Evolutionary conservation across 2,888 invertebrate genomes (phyloP), one percentile per base, ranked within the genome.

Genomic region (Luperina testacea): DNA sequence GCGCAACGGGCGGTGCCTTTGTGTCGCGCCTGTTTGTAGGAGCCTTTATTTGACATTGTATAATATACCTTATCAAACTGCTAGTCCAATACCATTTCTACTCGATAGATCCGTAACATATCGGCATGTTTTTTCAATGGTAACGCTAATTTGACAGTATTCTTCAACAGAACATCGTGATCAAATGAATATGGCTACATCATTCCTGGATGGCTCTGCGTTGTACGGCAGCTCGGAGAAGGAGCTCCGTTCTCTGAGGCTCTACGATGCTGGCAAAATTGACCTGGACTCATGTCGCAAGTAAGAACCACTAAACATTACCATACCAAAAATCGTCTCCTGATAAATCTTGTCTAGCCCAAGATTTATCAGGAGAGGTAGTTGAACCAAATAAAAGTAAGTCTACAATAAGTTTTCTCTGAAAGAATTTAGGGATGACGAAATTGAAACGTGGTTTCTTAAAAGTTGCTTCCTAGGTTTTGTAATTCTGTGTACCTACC

Each of bases 161-260:
- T 71, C 20, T 68, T 69, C 32, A 32, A 69, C 93, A 98, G 98
- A 97, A 82, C 95, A 97, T 82, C 97, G 99, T 70, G 98, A 99
- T 88, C 98, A 99, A 92, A 98, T 99, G 98, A 99, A 99, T 94
- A 96, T 98, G 80, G 99, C 98, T 0, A 98, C 99, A 0, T 97
- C 98, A 2, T 98, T 98, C 92, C 96, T 99, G 78, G 99, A 99
- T 90, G 99, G 98, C 0, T 98, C 98, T 0, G 98, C 98, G 1
- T 94, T 99, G 75, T 99, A 99, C 92, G 99, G 99, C 20, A 97
- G 97, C 82, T 98, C 98, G 0, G 98, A 98, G 74, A 97, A 98
- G 83, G 98, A 98, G 86, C 96, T 98, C 4, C 97, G 98, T 72
- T 97, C 97, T 0, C 92, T 98, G 8, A 96, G 98, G 51, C 97